Percentiles rank a stretch among this genome's conserved stretches.
Conservation (phyloP, 2,888 invertebrate genomes). For the Andrena flavipes region DNA sequence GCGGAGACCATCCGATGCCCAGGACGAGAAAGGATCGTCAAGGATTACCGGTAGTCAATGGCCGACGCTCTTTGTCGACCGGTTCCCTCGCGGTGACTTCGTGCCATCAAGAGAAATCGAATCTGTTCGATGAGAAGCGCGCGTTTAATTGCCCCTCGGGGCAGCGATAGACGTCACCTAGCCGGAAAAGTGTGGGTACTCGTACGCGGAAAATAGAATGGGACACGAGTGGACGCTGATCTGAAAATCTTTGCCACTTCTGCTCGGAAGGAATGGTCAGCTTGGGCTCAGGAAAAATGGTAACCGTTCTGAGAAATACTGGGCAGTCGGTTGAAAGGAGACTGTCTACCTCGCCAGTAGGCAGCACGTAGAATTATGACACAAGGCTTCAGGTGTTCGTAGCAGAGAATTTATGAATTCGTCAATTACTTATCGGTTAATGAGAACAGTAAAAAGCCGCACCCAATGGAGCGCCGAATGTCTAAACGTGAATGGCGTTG, state of each 20-base stretch:
- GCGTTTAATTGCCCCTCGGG: slow-evolving; percentile 4
- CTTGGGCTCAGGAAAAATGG: neutral
- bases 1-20: slow-evolving; percentile 51
- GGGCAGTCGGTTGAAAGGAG: neutral
- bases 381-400: neutral
- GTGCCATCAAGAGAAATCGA: slow-evolving; percentile 4
- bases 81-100: slow-evolving; percentile 40
- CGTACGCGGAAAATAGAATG: no score
- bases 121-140: neutral
- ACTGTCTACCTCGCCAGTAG: no score
- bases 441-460: neutral
- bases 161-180: neutral
- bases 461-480: neutral
- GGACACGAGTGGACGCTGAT: neutral
- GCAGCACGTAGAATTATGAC: no score
- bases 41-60: slow-evolving; percentile 71
- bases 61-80: slow-evolving; percentile 55
- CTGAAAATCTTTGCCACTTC: no score
- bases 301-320: neutral
- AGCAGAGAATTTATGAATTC: neutral
- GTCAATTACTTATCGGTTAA: neutral
- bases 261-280: no score
- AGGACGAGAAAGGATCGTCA: slow-evolving; percentile 73
- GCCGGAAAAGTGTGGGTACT: neutral
- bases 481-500: slow-evolving; percentile 6